phyloP scores from a whole-genome alignment of 2,113 vertebrate species.

The Sander vitreus region DNA sequence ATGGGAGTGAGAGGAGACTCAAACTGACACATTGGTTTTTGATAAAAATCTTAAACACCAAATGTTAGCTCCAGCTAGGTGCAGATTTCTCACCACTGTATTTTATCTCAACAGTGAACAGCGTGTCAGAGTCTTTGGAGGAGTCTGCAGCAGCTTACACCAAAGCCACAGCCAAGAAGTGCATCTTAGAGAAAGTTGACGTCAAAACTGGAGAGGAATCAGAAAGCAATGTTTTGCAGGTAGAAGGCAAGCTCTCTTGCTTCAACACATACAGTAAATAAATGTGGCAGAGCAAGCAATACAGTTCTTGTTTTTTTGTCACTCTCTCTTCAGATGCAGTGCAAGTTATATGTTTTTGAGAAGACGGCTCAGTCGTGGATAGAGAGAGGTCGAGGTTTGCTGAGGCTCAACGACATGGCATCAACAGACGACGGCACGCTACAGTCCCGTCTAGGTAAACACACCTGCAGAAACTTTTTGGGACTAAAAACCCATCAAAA shows the following conservation, averaged over 20 bases:
- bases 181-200: slow-evolving; percentile 96
- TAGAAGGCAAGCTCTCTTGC: slow-evolving; percentile 43
- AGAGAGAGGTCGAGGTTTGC: slow-evolving; percentile 94
- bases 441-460: slow-evolving; percentile 94
- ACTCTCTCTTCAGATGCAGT: slow-evolving; percentile 89
- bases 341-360: slow-evolving; percentile 99
- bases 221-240: slow-evolving; percentile 98
- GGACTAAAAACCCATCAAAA: neutral
- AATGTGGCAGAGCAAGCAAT: neutral
- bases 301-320: neutral
- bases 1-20: no score
- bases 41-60: neutral
- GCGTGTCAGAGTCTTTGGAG: slow-evolving; percentile 93
- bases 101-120: slow-evolving; percentile 82
- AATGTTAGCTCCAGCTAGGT: neutral
- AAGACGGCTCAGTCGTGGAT: slow-evolving; percentile 98
- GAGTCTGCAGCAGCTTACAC: slow-evolving; percentile 98
- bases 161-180: slow-evolving; percentile 97
- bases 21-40: neutral
- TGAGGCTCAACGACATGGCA: slow-evolving; percentile 98
- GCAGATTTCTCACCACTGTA: slow-evolving; percentile 10
- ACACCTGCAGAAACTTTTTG: neutral
- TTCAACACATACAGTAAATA: neutral
- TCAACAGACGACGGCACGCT: slow-evolving; percentile 94
- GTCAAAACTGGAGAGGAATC: slow-evolving; percentile 98